Percentiles rank a stretch among this genome's conserved stretches.
phyloP scores from a whole-genome alignment of 2,888 invertebrate genomes.

The Timandra comae region DNA sequence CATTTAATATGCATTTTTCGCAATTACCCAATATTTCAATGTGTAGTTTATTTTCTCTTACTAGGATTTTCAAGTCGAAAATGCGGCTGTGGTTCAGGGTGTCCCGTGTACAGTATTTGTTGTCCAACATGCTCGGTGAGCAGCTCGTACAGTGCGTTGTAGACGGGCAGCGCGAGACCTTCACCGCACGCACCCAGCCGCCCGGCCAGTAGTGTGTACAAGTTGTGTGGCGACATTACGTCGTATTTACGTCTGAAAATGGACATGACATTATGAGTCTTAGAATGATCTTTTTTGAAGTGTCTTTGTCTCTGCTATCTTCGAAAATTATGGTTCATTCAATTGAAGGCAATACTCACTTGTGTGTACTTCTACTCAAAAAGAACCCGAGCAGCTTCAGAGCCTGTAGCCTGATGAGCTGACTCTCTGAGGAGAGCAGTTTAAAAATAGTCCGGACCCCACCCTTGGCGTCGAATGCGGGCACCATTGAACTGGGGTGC shows the following conservation, averaged over 20 bases:
- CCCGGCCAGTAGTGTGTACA: slow-evolving; percentile 97
- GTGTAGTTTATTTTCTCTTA: too few relatives aligned
- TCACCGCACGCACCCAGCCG: slow-evolving; percentile 85
- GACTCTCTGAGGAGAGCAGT: slow-evolving; percentile 95
- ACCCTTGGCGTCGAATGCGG: slow-evolving; percentile 98
- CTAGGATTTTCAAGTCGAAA: slow-evolving; percentile 97
- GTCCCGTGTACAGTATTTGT: slow-evolving; percentile 94
- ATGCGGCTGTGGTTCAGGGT: slow-evolving; percentile 96
- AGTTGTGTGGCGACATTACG: slow-evolving; percentile 98
- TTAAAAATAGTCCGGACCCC: slow-evolving; percentile 98
- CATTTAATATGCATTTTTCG: too few relatives aligned
- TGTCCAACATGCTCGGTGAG: slow-evolving; percentile 98
- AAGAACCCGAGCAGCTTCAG: slow-evolving; percentile 98
- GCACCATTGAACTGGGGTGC: slow-evolving; percentile 99
- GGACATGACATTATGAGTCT: too few relatives aligned
- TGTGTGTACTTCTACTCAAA: slow-evolving; percentile 97
- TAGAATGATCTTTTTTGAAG: too few relatives aligned
- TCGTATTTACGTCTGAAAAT: slow-evolving; percentile 94
- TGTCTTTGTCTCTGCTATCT: too few relatives aligned
- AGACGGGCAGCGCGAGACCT: slow-evolving; percentile 93
- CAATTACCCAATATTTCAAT: too few relatives aligned
- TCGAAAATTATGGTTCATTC: too few relatives aligned
- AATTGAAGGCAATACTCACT: slow-evolving; percentile 77
- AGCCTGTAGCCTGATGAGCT: slow-evolving; percentile 95
- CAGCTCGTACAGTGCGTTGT: slow-evolving; percentile 99